Evolutionary conservation across 2,113 vertebrate species (phyloP), one percentile per base, ranked within the genome.

Genomic region (Tragulus kanchil): DNA sequence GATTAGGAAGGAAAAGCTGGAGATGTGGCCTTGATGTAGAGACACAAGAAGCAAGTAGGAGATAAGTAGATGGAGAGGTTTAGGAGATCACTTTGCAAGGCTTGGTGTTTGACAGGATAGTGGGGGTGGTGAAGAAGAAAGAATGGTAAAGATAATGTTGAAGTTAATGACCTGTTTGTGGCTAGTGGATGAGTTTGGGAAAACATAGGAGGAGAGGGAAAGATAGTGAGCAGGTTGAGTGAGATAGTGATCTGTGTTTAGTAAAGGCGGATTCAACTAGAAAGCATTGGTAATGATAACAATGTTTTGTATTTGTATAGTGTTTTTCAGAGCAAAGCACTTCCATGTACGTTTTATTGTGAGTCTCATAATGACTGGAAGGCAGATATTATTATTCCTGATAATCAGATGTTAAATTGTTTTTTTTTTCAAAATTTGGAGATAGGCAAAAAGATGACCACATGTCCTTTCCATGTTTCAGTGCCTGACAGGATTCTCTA

Each of bases 351-450:
- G 13, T 26, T 61, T 86, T 93, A 42, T 90, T 25, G 79, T 93
- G 87, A 52, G n/a, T 13, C 19, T 88, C 16, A 50, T 56, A 91
- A 61, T 6, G 58, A 86, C 16, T 15, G 36, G 36, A 65, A 48
- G 56, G 3, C 50, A 83, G 10, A 83, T 17, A 52, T 42, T 90
- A 79, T 52, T 73, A 58, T 67, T 92, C 42, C 25, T 90, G 26
- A 81, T 45, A 95, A 52, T 90, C 25, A 82, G 17, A 92, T 56
- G 50, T 69, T 56, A n/a, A n/a, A n/a, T n/a, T n/a, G n/a, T n/a
- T n/a, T n/a, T n/a, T n/a, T n/a, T n/a, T 48, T 88, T 79, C 28
- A 83, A 8, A 93, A 61, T 15, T 65, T 96, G 42, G 11, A 89
- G 25, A 65, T 25, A 89, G 84, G 64, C 26, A 50, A 75, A 84